Evolutionary conservation across 2,113 vertebrate species (phyloP).

Genomic region (Piprites chloris): DNA sequence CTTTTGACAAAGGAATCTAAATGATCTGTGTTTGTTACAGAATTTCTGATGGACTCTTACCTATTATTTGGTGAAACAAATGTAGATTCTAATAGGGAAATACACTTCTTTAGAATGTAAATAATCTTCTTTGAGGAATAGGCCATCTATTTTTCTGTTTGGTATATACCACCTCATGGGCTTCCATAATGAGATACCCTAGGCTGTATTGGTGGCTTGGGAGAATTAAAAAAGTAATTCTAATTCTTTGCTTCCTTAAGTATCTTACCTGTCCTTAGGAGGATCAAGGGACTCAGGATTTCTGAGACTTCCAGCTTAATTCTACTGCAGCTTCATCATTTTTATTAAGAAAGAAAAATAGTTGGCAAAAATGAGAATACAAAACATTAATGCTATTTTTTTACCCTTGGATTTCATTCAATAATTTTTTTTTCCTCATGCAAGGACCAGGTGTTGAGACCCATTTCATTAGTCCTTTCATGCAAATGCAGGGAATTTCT

Average conservation of each 20-base stretch:
- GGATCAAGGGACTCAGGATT: not conserved
- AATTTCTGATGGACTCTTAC: not conserved
- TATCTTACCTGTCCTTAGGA: not conserved
- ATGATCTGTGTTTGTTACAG: not conserved
- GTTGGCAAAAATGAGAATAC: not conserved
- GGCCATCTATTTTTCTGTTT: not conserved
- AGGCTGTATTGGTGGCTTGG: not conserved
- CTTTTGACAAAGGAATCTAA: not conserved
- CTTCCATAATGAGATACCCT: not conserved
- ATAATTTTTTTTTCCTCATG: conserved; percentile 32
- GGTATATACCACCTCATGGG: not conserved
- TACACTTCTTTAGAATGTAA: not conserved
- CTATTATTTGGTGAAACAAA: not conserved
- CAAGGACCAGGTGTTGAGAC: conserved; percentile 12
- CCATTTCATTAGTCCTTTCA: conserved; percentile 53
- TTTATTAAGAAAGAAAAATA: not conserved
- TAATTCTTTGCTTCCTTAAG: not conserved
- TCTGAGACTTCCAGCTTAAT: not conserved
- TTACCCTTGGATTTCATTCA: conserved; percentile 6
- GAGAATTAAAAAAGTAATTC: not conserved
- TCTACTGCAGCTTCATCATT: not conserved
- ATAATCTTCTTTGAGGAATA: not conserved
- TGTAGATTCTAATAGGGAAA: not conserved
- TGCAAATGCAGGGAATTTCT: conserved; percentile 16
- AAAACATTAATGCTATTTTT: not conserved